Evolutionary conservation across 2,888 invertebrate species (phyloP), one percentile per base, ranked within the genome.

Genomic region (Oscheius onirici): DNA sequence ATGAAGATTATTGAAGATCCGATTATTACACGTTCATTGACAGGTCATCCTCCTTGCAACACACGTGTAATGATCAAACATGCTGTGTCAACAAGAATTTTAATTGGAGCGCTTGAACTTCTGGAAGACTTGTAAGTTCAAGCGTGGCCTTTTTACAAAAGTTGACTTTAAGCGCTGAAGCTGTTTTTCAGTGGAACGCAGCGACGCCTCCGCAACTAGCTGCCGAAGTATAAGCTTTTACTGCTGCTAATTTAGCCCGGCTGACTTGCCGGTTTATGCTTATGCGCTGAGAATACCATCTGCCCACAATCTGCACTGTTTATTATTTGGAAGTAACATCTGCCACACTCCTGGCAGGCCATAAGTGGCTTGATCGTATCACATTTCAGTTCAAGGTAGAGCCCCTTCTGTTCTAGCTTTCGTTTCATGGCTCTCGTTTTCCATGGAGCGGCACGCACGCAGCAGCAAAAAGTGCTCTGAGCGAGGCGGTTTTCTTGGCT

Each of bases 371-470:
- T 15, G 22, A 46, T 5, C 28, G n/a, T 22, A 55, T 26, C 54
- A 26, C 26, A 34, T 26, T 22, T 26, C 54, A 20, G 54, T n/a
- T 26, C 22, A 20, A 24, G 17, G 51, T 51, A 13, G 43, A 8
- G 10, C 43, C 13, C n/a, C 20, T 43, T 43, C 22, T 34, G 58
- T 49, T 15, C 49, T 49, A 10, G 20, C 17, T 2, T 49, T 49
- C 46, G 0, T 58, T 43, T 60, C 17, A 43, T 43, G 24, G 24
- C 43, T 63, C 46, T 26, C 54, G 26, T 55, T 55, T 49, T 63
- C 63, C 46, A 63, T 63, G 49, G 63, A 63, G 63, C 63, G n/a
- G 63, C 63, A 46, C 63, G 63, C 63, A 28, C 63, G 63, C 63
- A 49, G 63, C 46, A 63, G 63, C 63, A 63, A 63, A 63, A 63